phyloP scores from a whole-genome alignment of 2,797 vertebrate genomes.

The Trichosurus vulpecula region DNA sequence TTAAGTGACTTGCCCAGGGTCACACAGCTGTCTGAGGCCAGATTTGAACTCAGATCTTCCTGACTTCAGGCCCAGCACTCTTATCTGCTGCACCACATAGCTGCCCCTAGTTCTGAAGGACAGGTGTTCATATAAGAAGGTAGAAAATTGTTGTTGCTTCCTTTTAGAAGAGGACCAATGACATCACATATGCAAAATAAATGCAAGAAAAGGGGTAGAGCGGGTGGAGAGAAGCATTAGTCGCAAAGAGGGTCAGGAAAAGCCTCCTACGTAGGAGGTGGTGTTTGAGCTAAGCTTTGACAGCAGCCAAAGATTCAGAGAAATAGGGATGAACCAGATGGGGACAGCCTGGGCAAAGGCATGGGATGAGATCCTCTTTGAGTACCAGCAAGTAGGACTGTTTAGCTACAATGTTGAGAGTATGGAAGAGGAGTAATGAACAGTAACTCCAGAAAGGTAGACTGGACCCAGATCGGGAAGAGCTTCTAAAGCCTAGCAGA shows the following conservation, averaged over 20 bases:
- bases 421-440: neutral
- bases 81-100: neutral
- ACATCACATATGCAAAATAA: neutral
- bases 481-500: neutral
- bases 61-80: neutral
- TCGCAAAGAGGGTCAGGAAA: neutral
- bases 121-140: neutral
- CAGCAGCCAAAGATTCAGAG: neutral
- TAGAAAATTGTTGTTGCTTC: neutral
- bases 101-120: neutral
- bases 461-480: neutral
- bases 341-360: neutral
- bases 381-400: neutral
- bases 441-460: neutral
- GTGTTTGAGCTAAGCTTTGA: neutral
- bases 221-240: neutral
- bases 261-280: neutral
- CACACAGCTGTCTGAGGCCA: neutral
- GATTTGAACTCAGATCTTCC: neutral
- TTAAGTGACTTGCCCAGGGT: neutral
- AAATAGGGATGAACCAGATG: neutral
- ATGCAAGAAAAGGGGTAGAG: neutral
- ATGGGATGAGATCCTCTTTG: neutral
- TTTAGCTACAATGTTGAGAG: neutral
- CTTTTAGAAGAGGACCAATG: neutral